Evolutionary conservation across 2,797 vertebrate species (phyloP), one percentile per base, ranked within the genome.

Genomic region (Vespertilio murinus): DNA sequence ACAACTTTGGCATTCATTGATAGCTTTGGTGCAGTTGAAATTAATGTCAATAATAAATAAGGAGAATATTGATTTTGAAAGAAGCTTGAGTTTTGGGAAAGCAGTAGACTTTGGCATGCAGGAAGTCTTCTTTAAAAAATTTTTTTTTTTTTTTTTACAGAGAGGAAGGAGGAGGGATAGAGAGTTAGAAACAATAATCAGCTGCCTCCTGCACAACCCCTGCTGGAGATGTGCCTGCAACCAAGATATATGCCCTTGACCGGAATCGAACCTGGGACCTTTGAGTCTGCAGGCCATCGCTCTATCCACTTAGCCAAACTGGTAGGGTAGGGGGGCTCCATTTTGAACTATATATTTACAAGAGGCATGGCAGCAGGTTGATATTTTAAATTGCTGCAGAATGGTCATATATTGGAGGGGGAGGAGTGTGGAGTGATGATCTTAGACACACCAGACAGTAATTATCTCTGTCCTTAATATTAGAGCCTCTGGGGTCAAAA

Each of bases 401-500:
- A 90, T 0, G 3, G 77, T 71, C 28, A 35, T 22, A 67, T 61
- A 59, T 16, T 79, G n/a, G 25, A 7, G 52, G 52, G 65, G 5
- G 45, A 16, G 8, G 2, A 22, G 6, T n/a, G n/a, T n/a, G n/a
- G 54, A 3, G 33, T 74, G 3, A 79, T 38, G 25, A 59, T 84
- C 88, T 88, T 38, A 54, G 49, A n/a, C 10, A 52, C 1, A 30
- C 38, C 54, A 61, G 90, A 81, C 6, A 78, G 28, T 67, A 28
- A n/a, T 94, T 74, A 80, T 93, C 83, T 90, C 84, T 91, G 67
- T 52, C 64, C 79, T 81, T 59, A 18, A 70, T 84, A 80, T 74
- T 54, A 65, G 12, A 65, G 73, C 17, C 64, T 56, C 42, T 45
- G 12, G 75, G 75, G 70, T 94, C 70, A 92, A 90, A 40, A 96